Conservation (phyloP, 1,140 invertebrate species). For the Aphelinus certus region DNA sequence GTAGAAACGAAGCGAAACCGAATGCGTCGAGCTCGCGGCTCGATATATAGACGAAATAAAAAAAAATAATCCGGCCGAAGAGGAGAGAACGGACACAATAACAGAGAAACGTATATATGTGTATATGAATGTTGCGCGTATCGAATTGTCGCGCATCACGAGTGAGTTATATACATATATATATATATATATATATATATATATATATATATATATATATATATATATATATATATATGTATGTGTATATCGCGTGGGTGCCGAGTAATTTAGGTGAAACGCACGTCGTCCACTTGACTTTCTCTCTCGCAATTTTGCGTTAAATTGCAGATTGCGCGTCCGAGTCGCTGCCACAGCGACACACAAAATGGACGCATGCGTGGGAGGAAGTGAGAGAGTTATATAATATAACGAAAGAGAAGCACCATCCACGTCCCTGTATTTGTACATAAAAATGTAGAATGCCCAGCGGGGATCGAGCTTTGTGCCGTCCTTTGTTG, state of each 20-base stretch:
- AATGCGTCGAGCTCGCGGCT: neutral
- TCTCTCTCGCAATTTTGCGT: conserved; percentile 4
- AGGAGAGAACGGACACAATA: neutral
- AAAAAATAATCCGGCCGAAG: conserved; percentile 6
- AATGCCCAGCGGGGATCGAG: conserved; percentile 9
- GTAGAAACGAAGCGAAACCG: neutral
- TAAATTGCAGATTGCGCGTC: neutral
- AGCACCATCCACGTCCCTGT: neutral
- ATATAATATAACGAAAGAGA: neutral
- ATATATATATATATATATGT: neutral
- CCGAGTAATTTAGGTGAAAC: conserved; percentile 24
- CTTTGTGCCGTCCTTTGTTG: conserved; percentile 23
- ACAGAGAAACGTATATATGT: neutral
- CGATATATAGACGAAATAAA: neutral
- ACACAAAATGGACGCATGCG: neutral
- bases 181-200: neutral
- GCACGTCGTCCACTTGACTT: conserved; percentile 18
- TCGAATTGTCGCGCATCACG: neutral
- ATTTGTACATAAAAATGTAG: conserved; percentile 2
- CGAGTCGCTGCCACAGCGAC: neutral
- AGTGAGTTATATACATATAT: neutral
- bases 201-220: too few relatives aligned
- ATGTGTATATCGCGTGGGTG: neutral
- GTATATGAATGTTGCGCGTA: neutral
- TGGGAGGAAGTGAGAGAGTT: neutral